Conservation (phyloP, 2,113 vertebrate species). For the Oenanthe oenanthe region DNA sequence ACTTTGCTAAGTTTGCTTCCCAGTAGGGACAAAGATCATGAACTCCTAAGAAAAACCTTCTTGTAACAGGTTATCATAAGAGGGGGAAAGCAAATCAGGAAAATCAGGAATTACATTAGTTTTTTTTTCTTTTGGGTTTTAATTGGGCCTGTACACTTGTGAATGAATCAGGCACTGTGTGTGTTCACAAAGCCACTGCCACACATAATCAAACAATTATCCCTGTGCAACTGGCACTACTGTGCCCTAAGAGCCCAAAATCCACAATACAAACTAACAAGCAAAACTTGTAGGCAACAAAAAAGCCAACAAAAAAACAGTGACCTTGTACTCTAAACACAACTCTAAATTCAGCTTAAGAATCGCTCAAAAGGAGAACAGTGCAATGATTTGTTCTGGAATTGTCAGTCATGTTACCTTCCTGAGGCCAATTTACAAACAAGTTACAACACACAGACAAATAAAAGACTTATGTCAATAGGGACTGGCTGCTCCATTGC, state of each 20-base stretch:
- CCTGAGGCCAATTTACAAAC: neutral
- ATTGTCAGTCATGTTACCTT: neutral
- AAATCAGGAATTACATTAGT: neutral
- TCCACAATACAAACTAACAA: neutral
- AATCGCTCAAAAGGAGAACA: neutral
- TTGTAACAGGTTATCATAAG: neutral
- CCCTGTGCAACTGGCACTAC: neutral
- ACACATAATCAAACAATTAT: neutral
- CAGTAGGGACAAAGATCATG: rapidly evolving
- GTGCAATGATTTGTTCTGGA: neutral
- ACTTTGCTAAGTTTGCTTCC: neutral
- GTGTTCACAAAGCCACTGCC: neutral
- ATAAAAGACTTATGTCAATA: neutral
- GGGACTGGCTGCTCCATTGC: neutral
- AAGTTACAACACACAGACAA: neutral
- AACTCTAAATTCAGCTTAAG: neutral
- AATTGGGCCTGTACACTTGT: neutral
- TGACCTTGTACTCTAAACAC: neutral
- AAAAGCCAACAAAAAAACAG: neutral
- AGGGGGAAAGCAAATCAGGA: neutral
- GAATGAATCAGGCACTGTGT: neutral
- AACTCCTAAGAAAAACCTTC: neutral
- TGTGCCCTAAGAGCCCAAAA: neutral
- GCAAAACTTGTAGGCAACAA: neutral
- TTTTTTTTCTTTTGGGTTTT: neutral